A percentile compares a stretch with the other conserved stretches of the same genome.
phyloP scores from a whole-genome alignment of 2,113 vertebrate species.

The Myiopsitta monachus region DNA sequence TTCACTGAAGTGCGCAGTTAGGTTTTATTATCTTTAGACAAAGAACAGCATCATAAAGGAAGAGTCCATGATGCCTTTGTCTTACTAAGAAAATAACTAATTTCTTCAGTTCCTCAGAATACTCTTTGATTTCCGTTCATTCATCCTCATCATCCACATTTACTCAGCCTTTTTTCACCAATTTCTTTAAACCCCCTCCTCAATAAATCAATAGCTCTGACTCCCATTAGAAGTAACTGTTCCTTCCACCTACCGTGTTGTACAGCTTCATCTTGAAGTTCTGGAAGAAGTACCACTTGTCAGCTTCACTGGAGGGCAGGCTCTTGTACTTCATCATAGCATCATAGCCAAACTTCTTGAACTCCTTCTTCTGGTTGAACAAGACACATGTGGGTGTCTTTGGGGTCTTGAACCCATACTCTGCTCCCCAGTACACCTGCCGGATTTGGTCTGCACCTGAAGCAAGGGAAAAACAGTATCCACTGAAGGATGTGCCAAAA shows the following conservation, averaged over 20 bases:
- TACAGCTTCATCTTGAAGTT: constrained; percentile 64
- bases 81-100: background rate
- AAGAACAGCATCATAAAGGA: background rate
- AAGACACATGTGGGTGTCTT: constrained; percentile 24
- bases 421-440: background rate
- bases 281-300: constrained; percentile 31
- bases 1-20: background rate
- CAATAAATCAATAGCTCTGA: background rate
- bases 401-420: background rate
- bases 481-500: constrained; percentile 34
- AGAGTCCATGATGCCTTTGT: background rate
- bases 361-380: constrained; percentile 29
- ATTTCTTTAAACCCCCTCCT: background rate
- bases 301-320: background rate
- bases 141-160: background rate
- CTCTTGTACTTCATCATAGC: constrained; percentile 20
- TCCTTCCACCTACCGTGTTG: constrained; percentile 1
- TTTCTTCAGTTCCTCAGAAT: background rate
- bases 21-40: background rate
- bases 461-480: constrained; percentile 39
- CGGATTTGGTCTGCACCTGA: background rate
- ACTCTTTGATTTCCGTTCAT: background rate
- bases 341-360: constrained; percentile 50
- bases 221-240: background rate
- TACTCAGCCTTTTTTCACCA: background rate